A percentile compares a stretch with the other conserved stretches of the same genome.
Conservation (phyloP, 2,113 vertebrate species). For the Jaculus jaculus region DNA sequence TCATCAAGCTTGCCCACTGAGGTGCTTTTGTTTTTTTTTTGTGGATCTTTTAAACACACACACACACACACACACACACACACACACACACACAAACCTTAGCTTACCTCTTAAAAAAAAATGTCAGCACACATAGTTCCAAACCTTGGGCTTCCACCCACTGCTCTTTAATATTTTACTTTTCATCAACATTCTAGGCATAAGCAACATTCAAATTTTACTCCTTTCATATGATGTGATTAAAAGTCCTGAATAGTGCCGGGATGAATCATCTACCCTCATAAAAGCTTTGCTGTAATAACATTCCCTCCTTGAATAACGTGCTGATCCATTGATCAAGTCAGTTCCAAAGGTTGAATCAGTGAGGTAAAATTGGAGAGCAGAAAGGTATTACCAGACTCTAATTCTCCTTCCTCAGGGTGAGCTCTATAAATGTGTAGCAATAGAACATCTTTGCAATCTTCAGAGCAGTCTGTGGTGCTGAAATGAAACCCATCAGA, state of each 20-base stretch:
- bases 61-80: too few relatives aligned
- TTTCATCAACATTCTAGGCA: conserved; percentile 71
- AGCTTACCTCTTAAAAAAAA: conserved; percentile 49
- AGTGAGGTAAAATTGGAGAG: conserved; percentile 60
- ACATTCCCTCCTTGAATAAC: conserved; percentile 67
- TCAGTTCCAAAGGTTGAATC: conserved; percentile 73
- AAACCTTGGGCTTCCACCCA: background rate
- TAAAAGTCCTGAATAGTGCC: conserved; percentile 69
- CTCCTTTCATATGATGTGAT: conserved; percentile 69
- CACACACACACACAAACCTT: background rate
- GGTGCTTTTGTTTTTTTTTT: background rate
- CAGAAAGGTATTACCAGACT: conserved; percentile 67
- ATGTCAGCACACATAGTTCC: conserved; percentile 28
- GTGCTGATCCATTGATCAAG: conserved; percentile 73
- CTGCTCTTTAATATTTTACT: conserved; percentile 53
- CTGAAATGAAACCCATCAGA: conserved; percentile 72
- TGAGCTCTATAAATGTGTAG: conserved; percentile 61
- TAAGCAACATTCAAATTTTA: conserved; percentile 67
- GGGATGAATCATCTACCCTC: conserved; percentile 58
- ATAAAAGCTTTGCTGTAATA: conserved; percentile 62
- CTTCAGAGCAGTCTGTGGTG: conserved; percentile 53
- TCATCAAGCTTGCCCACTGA: background rate
- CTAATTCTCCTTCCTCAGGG: conserved; percentile 59
- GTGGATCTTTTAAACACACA: background rate
- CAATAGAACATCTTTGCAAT: conserved; percentile 69